Evolutionary conservation across 2,113 vertebrate genomes (phyloP).

Genomic region (Dascyllus trimaculatus): DNA sequence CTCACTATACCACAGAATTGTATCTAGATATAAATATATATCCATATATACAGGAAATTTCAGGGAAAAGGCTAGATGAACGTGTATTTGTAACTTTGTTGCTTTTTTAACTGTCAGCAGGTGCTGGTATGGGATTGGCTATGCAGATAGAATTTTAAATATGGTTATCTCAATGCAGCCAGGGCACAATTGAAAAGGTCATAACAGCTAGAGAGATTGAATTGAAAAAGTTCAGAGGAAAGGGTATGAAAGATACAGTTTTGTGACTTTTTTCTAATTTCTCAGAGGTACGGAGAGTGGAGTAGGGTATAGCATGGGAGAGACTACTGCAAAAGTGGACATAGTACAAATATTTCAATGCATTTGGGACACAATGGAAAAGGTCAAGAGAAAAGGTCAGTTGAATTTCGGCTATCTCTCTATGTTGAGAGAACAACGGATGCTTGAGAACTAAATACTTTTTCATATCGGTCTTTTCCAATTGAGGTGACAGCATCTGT

Average conservation of each 20-base stretch:
- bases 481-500: constrained; percentile 6
- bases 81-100: constrained; percentile 4
- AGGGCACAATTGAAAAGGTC: constrained; percentile 56
- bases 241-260: constrained; percentile 31
- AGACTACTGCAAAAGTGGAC: constrained; percentile 24
- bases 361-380: constrained; percentile 10
- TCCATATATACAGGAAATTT: not conserved
- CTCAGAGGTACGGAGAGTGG: not conserved
- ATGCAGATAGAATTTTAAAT: constrained; percentile 49
- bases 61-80: constrained; percentile 9
- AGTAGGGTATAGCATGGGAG: not conserved
- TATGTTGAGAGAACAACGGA: not conserved
- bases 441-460: constrained; percentile 10
- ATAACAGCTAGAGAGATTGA: constrained; percentile 32
- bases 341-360: not conserved
- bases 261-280: constrained; percentile 2
- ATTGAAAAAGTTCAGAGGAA: constrained; percentile 31
- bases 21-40: constrained; percentile 1
- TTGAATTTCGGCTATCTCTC: not conserved
- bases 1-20: not conserved
- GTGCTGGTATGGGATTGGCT: constrained; percentile 5
- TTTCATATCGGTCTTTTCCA: constrained; percentile 6
- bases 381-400: constrained; percentile 23
- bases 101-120: constrained; percentile 4
- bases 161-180: constrained; percentile 30